Base-by-base conservation (phyloP, 2,888 invertebrate species). In the Thymelicus lineola region DNA sequence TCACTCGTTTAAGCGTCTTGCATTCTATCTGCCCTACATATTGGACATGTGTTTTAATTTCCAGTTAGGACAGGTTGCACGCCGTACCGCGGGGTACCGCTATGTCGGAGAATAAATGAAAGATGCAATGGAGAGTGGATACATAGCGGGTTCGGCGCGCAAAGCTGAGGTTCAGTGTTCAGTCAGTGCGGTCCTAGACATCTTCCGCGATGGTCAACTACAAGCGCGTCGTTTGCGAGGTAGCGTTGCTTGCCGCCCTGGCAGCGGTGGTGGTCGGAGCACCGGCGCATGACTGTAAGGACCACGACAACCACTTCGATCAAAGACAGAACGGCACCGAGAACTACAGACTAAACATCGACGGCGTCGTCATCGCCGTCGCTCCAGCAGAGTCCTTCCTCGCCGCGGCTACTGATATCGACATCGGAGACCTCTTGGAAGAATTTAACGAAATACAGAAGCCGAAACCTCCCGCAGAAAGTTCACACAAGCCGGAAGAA, bases 311-410 rank as follows among this genome's bases (percentile, higher is more conserved):
- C 62, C 75, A 90, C 28, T 89, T 91, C 74, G 97, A 97, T 86
- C 97, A 97, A 82, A 89, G 97, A 7, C 97, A 97, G 83, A 97
- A 97, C 81, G 97, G 97, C 1, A 92, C 95, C 0, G 97, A 96
- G 78, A 97, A 97, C 89, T 95, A 95, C 75, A 93, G 96, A 17
- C 87, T 97, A 10, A 95, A 95, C 81, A 93, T 97, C 63, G 95
- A 96, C 77, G 96, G 96, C 14, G 91, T 96, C n/a, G 94, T 96
- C 14, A 86, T 96, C 45, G 95, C 96, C 3, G 89, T 96, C 55
- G 95, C 96, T 0, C 96, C 96, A 0, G 94, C 95, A 0, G 96
- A 96, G 66, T 89, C 95, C 1, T 85, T 96, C 7, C 83, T 96
- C 14, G 88, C 95, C 28, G 95, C 95, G 0, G 93, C 94, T 5